Evolutionary conservation across 2,888 invertebrate species (phyloP).

Genomic region (Caenorhabditis sp.): DNA sequence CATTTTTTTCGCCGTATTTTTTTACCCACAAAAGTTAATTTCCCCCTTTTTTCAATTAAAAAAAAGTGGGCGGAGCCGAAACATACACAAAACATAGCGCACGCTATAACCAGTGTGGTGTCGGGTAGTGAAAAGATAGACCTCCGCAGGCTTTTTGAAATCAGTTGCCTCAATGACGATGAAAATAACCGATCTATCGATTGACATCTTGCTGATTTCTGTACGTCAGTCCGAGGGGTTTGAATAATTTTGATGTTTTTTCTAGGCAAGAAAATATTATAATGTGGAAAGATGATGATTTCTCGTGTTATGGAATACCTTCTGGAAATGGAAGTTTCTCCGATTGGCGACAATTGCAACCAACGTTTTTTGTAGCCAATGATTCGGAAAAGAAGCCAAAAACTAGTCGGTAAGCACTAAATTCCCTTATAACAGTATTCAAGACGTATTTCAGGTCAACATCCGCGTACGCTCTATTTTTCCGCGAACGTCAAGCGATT

Average conservation of each 20-base stretch:
- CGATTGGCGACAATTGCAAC: constrained; percentile 29
- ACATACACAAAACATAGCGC: constrained; percentile 4
- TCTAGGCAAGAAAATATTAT: too few relatives aligned
- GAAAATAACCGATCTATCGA: constrained; percentile 34
- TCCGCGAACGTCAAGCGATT: constrained; percentile 17
- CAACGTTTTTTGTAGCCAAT: constrained; percentile 11
- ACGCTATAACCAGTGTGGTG: constrained; percentile 12
- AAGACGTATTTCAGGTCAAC: constrained; percentile 25
- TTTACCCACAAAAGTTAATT: not conserved
- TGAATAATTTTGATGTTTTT: not conserved
- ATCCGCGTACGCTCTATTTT: constrained; percentile 35
- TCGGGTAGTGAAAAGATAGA: constrained; percentile 3
- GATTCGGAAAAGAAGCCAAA: constrained; percentile 2
- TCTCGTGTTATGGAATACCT: constrained; percentile 22
- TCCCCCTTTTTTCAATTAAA: not conserved
- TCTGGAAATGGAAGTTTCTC: not conserved
- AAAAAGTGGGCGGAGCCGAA: constrained; percentile 11
- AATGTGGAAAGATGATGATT: constrained; percentile 7
- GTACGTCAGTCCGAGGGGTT: constrained; percentile 40
- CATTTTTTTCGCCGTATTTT: not conserved
- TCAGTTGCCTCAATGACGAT: constrained; percentile 30
- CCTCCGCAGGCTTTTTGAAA: not conserved
- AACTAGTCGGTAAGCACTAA: constrained; percentile 1
- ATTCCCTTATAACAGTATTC: too few relatives aligned
- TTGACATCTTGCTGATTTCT: constrained; percentile 37